These are phyloP conservation scores for Caenorhabditis becei DNA, from an alignment of 2,888 invertebrate genomes.

Conservation along the genomic window DNA sequence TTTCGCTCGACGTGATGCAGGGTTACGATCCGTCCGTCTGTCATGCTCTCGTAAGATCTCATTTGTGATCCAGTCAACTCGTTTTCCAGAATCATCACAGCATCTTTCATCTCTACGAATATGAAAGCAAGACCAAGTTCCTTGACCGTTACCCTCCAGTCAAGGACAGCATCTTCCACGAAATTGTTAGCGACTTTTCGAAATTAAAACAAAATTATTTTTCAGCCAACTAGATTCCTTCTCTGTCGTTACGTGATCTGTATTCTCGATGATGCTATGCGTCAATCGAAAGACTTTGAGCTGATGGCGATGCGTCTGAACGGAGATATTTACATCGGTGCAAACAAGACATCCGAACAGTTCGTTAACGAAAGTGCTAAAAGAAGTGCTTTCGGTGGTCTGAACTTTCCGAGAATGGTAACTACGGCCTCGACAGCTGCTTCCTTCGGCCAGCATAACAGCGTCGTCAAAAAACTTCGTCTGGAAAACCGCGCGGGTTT, in stretches of 20 bases:
- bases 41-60: neutral
- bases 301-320: conserved; percentile 37
- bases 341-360: conserved; percentile 15
- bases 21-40: neutral
- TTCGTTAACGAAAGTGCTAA: neutral
- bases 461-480: conserved; percentile 29
- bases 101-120: conserved; percentile 35
- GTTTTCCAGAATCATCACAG: conserved; percentile 35
- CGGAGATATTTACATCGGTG: conserved; percentile 44
- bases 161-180: neutral
- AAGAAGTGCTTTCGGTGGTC: conserved; percentile 19
- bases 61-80: neutral
- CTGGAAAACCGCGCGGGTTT: neutral
- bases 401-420: conserved; percentile 39
- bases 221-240: conserved; percentile 34
- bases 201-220: neutral
- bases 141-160: conserved; percentile 8
- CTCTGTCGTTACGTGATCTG: conserved; percentile 51
- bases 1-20: conserved; percentile 26
- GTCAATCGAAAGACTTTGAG: neutral
- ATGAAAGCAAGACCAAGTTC: conserved; percentile 16
- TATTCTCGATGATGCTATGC: conserved; percentile 30
- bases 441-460: conserved; percentile 4
- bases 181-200: conserved; percentile 13
- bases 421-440: neutral